phyloP scores from a whole-genome alignment of 2,797 vertebrate genomes.

The Sebastes steindachneri region DNA sequence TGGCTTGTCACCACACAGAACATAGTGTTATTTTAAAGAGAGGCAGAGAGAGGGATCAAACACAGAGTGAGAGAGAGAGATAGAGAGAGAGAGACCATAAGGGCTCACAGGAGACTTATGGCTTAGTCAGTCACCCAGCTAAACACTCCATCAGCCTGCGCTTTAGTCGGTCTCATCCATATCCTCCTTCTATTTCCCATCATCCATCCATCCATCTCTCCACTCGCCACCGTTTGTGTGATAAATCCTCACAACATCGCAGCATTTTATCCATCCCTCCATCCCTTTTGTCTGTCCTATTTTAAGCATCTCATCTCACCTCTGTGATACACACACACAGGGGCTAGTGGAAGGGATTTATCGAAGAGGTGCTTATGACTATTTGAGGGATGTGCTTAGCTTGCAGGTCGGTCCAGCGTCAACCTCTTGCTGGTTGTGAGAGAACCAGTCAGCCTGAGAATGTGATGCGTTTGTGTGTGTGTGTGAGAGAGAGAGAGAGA shows the following conservation, averaged over 20 bases:
- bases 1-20: conserved; percentile 71
- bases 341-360: conserved; percentile 76
- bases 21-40: conserved; percentile 72
- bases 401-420: conserved; percentile 67
- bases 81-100: conserved; percentile 50
- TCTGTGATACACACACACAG: conserved; percentile 36
- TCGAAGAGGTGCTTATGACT: conserved; percentile 74
- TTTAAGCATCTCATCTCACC: conserved; percentile 77
- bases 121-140: conserved; percentile 80
- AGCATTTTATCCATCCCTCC: conserved; percentile 49
- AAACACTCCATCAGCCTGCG: conserved; percentile 80
- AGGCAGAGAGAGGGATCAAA: conserved; percentile 27
- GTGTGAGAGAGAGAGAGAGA: neutral
- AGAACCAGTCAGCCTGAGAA: conserved; percentile 23
- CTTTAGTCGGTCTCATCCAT: conserved; percentile 72
- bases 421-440: conserved; percentile 36
- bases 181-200: conserved; percentile 63
- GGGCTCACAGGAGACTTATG: conserved; percentile 78
- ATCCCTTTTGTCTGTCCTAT: conserved; percentile 66
- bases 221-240: conserved; percentile 20
- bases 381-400: conserved; percentile 79
- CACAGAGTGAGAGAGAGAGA: conserved; percentile 12
- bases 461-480: neutral
- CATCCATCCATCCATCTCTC: conserved; percentile 65
- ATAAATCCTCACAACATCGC: conserved; percentile 66